phyloP scores from a whole-genome alignment of 2,888 invertebrate genomes.

The Megalurothrips usitatus region DNA sequence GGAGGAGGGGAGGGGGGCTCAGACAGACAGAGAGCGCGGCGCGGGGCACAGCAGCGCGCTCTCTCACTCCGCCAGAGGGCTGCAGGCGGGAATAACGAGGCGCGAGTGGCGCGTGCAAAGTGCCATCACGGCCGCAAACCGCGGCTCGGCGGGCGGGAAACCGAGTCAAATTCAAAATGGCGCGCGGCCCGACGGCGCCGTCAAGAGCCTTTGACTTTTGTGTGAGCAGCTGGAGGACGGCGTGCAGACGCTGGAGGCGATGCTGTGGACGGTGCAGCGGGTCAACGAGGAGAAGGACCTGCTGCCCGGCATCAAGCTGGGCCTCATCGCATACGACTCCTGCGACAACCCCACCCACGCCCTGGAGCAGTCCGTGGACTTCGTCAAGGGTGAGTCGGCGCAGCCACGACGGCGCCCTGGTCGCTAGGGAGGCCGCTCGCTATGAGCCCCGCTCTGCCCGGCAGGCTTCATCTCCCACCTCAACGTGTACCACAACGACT shows the following conservation, averaged over 20 bases:
- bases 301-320: slow-evolving; percentile 59
- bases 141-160: not conserved
- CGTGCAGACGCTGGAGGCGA: slow-evolving; percentile 64
- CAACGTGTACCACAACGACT: slow-evolving; percentile 45
- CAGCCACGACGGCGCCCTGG: too few species aligned
- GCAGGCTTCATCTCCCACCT: slow-evolving; percentile 50
- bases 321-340: slow-evolving; percentile 57
- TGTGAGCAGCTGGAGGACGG: slow-evolving; percentile 59
- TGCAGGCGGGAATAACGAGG: not conserved
- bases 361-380: slow-evolving; percentile 63
- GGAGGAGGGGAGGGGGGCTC: not conserved
- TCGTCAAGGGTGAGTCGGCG: slow-evolving; percentile 52
- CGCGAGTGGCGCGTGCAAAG: not conserved
- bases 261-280: slow-evolving; percentile 61
- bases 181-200: too few species aligned
- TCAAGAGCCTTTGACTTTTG: too few species aligned
- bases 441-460: not conserved
- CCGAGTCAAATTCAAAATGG: not conserved
- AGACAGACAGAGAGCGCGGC: not conserved
- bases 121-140: not conserved
- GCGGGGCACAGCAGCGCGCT: too few species aligned
- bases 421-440: too few species aligned
- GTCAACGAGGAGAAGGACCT: slow-evolving; percentile 57
- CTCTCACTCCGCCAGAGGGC: not conserved
- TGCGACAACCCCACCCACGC: slow-evolving; percentile 64